Evolutionary conservation across 2,888 invertebrate genomes (phyloP).

Genomic region (Vesta saturnalis): DNA sequence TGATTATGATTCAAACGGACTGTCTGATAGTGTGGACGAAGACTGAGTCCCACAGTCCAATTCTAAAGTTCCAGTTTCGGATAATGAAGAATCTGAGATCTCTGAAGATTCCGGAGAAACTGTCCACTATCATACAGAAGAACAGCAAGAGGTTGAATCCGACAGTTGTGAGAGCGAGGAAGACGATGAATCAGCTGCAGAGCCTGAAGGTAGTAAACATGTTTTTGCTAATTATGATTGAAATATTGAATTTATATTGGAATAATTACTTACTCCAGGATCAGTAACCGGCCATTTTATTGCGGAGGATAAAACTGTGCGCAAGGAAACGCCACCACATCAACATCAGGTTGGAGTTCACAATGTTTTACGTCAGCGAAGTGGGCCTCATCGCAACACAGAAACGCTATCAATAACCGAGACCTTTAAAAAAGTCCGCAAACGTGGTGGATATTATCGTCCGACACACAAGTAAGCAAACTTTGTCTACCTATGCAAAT

Average conservation of each 20-base stretch:
- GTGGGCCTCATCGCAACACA: not conserved
- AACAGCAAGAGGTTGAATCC: too few species aligned
- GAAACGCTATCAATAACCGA: not conserved
- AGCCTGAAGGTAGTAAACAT: too few species aligned
- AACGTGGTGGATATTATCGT: not conserved
- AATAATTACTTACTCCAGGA: not conserved
- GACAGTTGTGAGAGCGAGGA: too few species aligned
- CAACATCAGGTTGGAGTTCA: too few species aligned
- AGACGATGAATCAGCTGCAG: too few species aligned
- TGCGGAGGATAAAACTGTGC: not conserved
- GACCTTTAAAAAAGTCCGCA: slow-evolving; percentile 1
- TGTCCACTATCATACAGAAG: too few species aligned
- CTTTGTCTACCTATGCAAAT: not conserved
- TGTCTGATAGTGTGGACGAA: not conserved
- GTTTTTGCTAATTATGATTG: too few species aligned
- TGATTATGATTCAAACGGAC: not conserved
- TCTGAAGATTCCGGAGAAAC: too few species aligned
- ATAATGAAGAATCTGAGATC: too few species aligned
- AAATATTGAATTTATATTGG: not conserved
- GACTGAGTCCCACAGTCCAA: not conserved
- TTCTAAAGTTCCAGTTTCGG: not conserved
- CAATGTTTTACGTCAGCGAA: not conserved
- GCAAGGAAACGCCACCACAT: not conserved
- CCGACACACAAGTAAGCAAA: not conserved
- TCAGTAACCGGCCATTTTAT: not conserved